Evolutionary conservation across 2,797 vertebrate species (phyloP).

Genomic region (Hippoglossus hippoglossus): DNA sequence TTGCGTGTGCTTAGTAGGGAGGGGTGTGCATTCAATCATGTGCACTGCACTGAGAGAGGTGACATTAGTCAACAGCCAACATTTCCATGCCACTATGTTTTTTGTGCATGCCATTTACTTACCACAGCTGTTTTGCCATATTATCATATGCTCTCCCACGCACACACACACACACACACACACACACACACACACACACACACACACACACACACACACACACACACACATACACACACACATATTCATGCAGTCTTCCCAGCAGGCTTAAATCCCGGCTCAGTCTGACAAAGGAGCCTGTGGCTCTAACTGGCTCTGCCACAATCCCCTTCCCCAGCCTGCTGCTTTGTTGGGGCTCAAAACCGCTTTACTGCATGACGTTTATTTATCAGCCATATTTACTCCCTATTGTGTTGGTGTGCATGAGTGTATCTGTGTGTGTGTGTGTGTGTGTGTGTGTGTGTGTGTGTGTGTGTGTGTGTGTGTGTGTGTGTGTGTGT

Average conservation of each 20-base stretch:
- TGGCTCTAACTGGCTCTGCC: constrained; percentile 77
- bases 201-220: constrained; percentile 20
- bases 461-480: too few relatives aligned
- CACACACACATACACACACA: constrained; percentile 13
- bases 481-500: too few relatives aligned
- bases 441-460: too few relatives aligned
- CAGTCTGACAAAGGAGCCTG: constrained; percentile 79
- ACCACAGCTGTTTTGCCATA: constrained; percentile 56
- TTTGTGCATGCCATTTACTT: constrained; percentile 51
- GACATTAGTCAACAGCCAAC: constrained; percentile 32
- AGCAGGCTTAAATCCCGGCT: constrained; percentile 76
- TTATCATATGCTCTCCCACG: constrained; percentile 37
- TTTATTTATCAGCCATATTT: constrained; percentile 72
- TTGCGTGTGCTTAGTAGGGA: constrained; percentile 9
- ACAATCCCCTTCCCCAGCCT: constrained; percentile 75
- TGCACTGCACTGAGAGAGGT: constrained; percentile 28
- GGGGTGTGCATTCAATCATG: constrained; percentile 46
- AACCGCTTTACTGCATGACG: constrained; percentile 61
- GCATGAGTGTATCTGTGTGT: neutral
- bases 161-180: constrained; percentile 19
- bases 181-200: constrained; percentile 12
- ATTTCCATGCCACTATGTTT: constrained; percentile 39
- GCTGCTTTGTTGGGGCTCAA: constrained; percentile 72
- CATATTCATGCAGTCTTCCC: constrained; percentile 37
- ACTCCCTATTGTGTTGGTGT: constrained; percentile 43